These are phyloP conservation scores for Nematostella vectensis DNA, from an alignment of 92 coral and sea anemone species.

Conservation along the genomic window DNA sequence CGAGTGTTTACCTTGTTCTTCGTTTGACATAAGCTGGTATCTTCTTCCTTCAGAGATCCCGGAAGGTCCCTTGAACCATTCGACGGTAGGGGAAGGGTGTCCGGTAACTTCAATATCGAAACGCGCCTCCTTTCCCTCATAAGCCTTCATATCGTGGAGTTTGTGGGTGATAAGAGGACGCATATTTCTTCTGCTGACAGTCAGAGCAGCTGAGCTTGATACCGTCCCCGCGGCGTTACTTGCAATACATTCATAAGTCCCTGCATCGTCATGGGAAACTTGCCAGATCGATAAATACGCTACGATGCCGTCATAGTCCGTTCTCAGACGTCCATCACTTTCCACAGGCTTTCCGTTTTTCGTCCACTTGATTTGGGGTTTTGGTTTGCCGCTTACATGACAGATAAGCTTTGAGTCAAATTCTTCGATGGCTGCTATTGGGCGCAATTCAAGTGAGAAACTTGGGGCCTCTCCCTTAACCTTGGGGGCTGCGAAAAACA, in stretches of 20 bases:
- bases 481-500: conserved; percentile 14
- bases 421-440: conserved; percentile 59
- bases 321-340: conserved; percentile 49
- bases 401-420: conserved; percentile 55
- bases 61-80: conserved; percentile 57
- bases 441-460: conserved; percentile 48
- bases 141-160: conserved; percentile 52
- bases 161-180: conserved; percentile 59
- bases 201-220: conserved; percentile 58
- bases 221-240: conserved; percentile 73
- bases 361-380: conserved; percentile 69
- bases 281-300: conserved; percentile 48
- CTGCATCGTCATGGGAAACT: conserved; percentile 56
- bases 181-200: conserved; percentile 44
- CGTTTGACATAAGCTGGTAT: conserved; percentile 23
- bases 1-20: conserved; percentile 44
- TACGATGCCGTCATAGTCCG: conserved; percentile 55
- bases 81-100: conserved; percentile 42
- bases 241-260: conserved; percentile 73
- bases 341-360: conserved; percentile 53
- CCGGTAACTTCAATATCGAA: conserved; percentile 43
- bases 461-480: conserved; percentile 44
- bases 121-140: conserved; percentile 61
- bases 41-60: conserved; percentile 48
- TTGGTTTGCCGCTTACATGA: conserved; percentile 50